Percentiles rank a stretch among this genome's conserved stretches.
Conservation (phyloP, 2,113 vertebrate species). For the Struthidea cinerea region DNA sequence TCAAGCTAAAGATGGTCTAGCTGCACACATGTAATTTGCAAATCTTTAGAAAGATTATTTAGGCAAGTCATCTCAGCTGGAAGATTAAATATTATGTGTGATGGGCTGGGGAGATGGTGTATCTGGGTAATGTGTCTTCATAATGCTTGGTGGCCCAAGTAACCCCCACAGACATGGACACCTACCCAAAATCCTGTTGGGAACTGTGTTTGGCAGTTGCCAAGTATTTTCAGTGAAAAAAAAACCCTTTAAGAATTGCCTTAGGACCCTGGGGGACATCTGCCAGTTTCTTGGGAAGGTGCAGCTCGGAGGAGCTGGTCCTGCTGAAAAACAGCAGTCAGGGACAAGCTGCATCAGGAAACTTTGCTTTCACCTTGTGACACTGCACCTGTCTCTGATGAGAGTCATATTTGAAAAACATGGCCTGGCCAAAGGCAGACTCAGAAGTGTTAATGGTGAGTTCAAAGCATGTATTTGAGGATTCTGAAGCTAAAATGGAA, state of each 20-base stretch:
- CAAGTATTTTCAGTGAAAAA: background rate
- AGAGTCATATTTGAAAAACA: background rate
- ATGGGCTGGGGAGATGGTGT: background rate
- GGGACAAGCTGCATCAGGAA: background rate
- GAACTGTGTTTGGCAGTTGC: background rate
- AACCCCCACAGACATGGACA: background rate
- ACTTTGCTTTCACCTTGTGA: background rate
- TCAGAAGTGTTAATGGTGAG: background rate
- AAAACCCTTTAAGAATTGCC: background rate
- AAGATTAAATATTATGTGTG: background rate
- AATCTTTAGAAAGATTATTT: background rate
- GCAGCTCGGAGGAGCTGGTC: fast-evolving
- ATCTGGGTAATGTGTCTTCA: background rate
- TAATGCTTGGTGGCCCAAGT: background rate
- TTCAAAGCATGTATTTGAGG: background rate
- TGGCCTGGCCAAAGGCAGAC: background rate
- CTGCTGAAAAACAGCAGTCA: background rate
- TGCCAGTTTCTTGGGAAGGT: background rate
- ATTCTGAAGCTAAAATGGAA: background rate
- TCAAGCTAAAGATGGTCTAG: background rate
- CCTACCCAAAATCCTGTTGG: background rate
- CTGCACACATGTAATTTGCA: background rate
- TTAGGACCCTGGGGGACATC: background rate
- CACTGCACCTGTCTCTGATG: background rate
- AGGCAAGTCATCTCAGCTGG: background rate